Evolutionary conservation across 2,888 invertebrate species (phyloP).

Genomic region (Octodonta nipae): DNA sequence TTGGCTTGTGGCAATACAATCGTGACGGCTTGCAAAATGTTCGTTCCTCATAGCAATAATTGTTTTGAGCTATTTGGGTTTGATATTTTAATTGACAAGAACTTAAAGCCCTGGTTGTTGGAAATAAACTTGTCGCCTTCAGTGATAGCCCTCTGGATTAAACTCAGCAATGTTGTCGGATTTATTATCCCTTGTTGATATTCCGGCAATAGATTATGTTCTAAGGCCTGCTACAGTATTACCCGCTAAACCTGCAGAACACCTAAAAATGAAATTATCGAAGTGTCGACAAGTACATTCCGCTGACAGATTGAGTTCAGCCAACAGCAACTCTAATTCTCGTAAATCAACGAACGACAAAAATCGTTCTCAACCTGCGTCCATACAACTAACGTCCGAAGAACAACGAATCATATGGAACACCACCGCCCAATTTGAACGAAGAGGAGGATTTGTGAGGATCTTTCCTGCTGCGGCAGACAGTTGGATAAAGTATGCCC

Average conservation of each 20-base stretch:
- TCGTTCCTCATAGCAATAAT: slow-evolving; percentile 74
- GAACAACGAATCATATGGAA: slow-evolving; percentile 64
- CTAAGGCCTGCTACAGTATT: slow-evolving; percentile 32
- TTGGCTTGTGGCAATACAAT: slow-evolving; percentile 81
- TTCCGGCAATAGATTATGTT: slow-evolving; percentile 63
- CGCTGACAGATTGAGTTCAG: slow-evolving; percentile 47
- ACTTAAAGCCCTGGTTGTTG: slow-evolving; percentile 85
- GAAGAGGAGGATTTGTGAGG: slow-evolving; percentile 77
- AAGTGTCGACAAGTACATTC: slow-evolving; percentile 62
- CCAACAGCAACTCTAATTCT: slow-evolving; percentile 26
- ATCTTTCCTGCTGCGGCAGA: slow-evolving; percentile 85
- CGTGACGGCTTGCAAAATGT: slow-evolving; percentile 78
- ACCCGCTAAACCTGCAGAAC: slow-evolving; percentile 13
- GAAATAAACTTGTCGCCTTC: slow-evolving; percentile 92
- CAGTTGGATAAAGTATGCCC: slow-evolving; percentile 72
- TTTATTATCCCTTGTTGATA: slow-evolving; percentile 78
- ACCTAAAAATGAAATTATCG: slow-evolving; percentile 27
- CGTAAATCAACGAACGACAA: slow-evolving; percentile 20
- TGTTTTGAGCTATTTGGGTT: slow-evolving; percentile 91
- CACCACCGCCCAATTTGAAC: slow-evolving; percentile 63
- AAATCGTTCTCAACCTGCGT: slow-evolving; percentile 16
- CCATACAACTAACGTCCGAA: slow-evolving; percentile 53
- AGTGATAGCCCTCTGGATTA: too few species aligned
- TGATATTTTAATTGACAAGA: slow-evolving; percentile 83
- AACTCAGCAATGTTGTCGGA: slow-evolving; percentile 86